Evolutionary conservation across 2,797 vertebrate genomes (phyloP).

Genomic region (Stomatorhinus walkeri): DNA sequence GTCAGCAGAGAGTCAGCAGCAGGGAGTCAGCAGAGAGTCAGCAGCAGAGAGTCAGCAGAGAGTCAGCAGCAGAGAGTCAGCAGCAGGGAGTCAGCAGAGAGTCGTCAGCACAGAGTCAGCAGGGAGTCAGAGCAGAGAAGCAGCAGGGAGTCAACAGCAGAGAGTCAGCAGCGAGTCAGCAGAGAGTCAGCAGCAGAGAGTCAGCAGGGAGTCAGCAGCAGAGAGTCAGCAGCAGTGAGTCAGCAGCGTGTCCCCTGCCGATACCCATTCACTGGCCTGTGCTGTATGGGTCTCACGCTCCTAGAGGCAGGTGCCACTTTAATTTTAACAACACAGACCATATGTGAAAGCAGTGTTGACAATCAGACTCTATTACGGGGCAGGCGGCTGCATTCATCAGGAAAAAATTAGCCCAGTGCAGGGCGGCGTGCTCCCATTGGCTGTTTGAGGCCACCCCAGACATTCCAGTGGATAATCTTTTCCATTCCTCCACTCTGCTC

Average conservation of each 20-base stretch:
- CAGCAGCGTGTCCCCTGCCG: background rate
- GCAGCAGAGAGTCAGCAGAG: no score
- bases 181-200: no score
- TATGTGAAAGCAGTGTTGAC: slow-evolving; percentile 26
- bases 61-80: no score
- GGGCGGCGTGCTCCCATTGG: slow-evolving; percentile 38
- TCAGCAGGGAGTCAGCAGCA: no score
- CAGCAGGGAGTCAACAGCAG: no score
- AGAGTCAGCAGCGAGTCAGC: no score
- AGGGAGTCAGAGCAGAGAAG: no score
- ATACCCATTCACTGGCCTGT: background rate
- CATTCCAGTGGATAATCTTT: slow-evolving; percentile 50
- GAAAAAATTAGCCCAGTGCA: slow-evolving; percentile 42
- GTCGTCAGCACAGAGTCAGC: no score
- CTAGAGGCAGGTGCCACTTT: slow-evolving; percentile 30
- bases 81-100: no score
- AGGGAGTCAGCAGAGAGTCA: no score
- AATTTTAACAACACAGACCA: slow-evolving; percentile 30
- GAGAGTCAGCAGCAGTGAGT: no score
- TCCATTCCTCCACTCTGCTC: slow-evolving; percentile 39
- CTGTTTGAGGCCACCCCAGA: slow-evolving; percentile 45
- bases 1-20: no score
- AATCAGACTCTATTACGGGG: slow-evolving; percentile 35
- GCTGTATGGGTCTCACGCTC: slow-evolving; percentile 6
- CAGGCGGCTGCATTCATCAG: slow-evolving; percentile 42